Conservation (phyloP, 2,113 vertebrate species). For the Vulpes lagopus region DNA sequence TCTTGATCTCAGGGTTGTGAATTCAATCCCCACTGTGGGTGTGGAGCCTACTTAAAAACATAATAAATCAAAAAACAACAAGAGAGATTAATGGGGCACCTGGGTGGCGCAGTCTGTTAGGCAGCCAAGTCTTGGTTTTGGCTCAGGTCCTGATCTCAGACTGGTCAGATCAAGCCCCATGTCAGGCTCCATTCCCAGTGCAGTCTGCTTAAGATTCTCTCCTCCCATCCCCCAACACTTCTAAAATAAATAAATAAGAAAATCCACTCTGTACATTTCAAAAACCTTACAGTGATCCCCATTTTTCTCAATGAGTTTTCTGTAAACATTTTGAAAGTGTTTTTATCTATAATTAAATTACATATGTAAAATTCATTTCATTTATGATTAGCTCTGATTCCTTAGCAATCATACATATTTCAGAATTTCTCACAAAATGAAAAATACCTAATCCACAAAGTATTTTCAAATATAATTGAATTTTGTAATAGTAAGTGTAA, state of each 20-base stretch:
- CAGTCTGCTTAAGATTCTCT: background rate
- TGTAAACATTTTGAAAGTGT: background rate
- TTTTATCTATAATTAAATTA: background rate
- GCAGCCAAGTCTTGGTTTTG: background rate
- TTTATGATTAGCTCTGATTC: background rate
- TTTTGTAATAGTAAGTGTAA: background rate
- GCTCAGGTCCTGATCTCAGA: background rate
- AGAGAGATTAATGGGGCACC: background rate
- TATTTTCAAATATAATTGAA: background rate
- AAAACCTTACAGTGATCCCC: background rate
- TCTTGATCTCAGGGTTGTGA: no score
- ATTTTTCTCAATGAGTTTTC: background rate
- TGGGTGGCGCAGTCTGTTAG: background rate
- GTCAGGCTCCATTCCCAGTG: background rate
- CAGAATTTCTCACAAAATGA: background rate
- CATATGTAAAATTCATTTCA: background rate
- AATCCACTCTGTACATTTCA: background rate
- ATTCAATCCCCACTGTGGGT: no score
- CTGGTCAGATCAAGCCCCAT: no score
- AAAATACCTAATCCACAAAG: background rate
- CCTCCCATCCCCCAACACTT: background rate
- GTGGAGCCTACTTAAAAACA: no score
- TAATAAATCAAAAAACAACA: background rate
- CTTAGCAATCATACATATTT: background rate
- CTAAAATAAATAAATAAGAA: background rate